Conservation (phyloP, 35 echinoderm and acorn worm species). For the Apostichopus californicus region DNA sequence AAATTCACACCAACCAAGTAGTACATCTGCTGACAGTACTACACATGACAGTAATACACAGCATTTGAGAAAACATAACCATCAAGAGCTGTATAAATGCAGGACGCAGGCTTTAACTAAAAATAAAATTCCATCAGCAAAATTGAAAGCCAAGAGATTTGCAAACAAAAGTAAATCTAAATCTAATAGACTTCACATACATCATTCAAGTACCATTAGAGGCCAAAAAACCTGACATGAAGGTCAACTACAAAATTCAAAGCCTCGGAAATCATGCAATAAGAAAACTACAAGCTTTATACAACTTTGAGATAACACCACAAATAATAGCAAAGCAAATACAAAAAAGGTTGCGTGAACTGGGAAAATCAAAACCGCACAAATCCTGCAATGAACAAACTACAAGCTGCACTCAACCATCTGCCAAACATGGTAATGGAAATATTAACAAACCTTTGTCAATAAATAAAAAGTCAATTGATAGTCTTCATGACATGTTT, state of each 20-base stretch:
- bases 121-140: background rate
- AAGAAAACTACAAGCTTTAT: too few relatives aligned
- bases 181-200: too few relatives aligned
- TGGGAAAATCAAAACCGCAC: background rate
- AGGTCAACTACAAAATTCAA: too few relatives aligned
- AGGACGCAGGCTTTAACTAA: background rate
- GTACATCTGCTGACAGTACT: background rate
- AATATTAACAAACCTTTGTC: background rate
- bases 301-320: too few relatives aligned
- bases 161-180: too few relatives aligned
- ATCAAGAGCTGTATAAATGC: background rate
- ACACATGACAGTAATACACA: background rate
- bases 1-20: background rate
- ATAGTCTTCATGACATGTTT: background rate
- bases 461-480: background rate
- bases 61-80: background rate
- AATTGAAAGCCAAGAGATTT: background rate
- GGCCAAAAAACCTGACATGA: too few relatives aligned
- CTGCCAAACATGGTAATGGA: background rate
- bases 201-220: too few relatives aligned
- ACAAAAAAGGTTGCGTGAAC: background rate
- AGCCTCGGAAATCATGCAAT: too few relatives aligned
- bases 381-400: too few relatives aligned
- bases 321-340: too few relatives aligned
- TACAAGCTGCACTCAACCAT: too few relatives aligned